phyloP scores from a whole-genome alignment of 2,888 invertebrate species.

The Cybosia mesomella region DNA sequence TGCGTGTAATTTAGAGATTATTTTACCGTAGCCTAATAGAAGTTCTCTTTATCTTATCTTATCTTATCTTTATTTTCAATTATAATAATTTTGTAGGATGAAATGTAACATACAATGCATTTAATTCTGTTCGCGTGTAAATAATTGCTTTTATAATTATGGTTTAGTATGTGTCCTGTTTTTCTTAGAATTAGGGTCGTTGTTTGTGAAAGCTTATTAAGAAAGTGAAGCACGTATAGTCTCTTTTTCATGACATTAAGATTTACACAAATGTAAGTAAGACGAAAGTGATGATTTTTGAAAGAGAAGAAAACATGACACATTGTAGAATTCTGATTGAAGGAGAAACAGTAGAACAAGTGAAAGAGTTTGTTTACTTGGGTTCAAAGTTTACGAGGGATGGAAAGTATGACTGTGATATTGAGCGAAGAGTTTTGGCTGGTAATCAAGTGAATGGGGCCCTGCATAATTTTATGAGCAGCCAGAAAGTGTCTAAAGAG shows the following conservation, averaged over 20 bases:
- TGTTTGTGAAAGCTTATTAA: background rate
- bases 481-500: no score
- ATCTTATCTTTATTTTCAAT: background rate
- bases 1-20: slow-evolving; percentile 13
- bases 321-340: no score
- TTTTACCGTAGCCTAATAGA: slow-evolving; percentile 5
- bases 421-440: no score
- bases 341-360: no score
- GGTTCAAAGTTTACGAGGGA: no score
- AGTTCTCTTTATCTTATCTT: no score
- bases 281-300: no score
- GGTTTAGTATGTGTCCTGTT: slow-evolving; percentile 13
- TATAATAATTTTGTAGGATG: slow-evolving; percentile 12
- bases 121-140: slow-evolving; percentile 48
- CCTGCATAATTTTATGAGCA: no score
- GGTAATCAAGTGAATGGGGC: no score
- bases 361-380: no score
- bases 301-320: no score
- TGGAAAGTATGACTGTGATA: no score
- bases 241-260: background rate
- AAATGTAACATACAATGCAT: slow-evolving; percentile 39
- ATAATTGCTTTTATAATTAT: slow-evolving; percentile 37
- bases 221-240: background rate
- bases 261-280: background rate
- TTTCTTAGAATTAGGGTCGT: background rate